Evolutionary conservation across 2,888 invertebrate genomes (phyloP).

Genomic region (Himalopsyche anomala): DNA sequence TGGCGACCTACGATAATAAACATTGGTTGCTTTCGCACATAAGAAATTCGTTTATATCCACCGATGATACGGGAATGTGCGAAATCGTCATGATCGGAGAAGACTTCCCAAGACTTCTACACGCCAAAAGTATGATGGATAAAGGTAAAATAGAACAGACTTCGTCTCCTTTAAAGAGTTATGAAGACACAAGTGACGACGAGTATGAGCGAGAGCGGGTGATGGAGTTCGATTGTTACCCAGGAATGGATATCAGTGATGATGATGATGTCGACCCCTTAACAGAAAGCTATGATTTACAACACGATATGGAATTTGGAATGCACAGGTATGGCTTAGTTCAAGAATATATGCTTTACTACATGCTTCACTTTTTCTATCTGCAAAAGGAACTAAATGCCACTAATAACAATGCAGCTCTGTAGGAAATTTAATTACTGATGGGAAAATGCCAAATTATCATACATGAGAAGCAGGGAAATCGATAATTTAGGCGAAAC

Average conservation of each 20-base stretch:
- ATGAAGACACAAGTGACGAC: conserved; percentile 67
- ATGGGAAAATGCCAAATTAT: no score
- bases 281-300: conserved; percentile 87
- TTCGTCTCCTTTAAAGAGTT: conserved; percentile 64
- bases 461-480: no score
- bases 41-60: conserved; percentile 94
- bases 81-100: conserved; percentile 94
- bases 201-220: conserved; percentile 69
- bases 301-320: conserved; percentile 81
- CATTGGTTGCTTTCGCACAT: conserved; percentile 95
- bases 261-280: conserved; percentile 82
- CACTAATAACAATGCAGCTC: no score
- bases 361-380: no score
- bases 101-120: conserved; percentile 81
- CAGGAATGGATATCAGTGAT: conserved; percentile 87
- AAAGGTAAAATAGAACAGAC: conserved; percentile 69
- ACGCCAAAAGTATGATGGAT: conserved; percentile 65
- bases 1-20: conserved; percentile 97
- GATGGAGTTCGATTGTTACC: conserved; percentile 82
- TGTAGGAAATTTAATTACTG: no score
- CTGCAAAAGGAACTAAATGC: no score
- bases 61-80: conserved; percentile 96
- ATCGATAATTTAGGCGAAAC: no score
- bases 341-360: no score
- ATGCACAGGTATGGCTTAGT: conserved; percentile 72